Evolutionary conservation across 2,888 invertebrate species (phyloP), one percentile per base, ranked within the genome.

Genomic region (Eugnorisma glareosa): DNA sequence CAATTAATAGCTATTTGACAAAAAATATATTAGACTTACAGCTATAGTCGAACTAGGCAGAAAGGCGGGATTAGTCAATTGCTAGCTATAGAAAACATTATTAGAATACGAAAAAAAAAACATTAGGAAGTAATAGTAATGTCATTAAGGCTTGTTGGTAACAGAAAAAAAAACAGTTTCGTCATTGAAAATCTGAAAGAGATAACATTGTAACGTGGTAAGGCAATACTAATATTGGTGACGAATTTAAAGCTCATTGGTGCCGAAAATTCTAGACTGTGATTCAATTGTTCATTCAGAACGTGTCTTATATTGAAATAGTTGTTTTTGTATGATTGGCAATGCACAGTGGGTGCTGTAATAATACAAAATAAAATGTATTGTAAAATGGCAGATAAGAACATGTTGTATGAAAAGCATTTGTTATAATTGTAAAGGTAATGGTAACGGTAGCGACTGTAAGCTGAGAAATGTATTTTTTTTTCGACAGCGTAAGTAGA

Each of bases 221-320:
- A 91, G 91, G 89, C 89, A 92, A 91, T 91, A 91, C 84, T 91
- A 91, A 90, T 93, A 91, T 89, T 91, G 94, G 94, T 93, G 95
- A 96, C 96, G 96, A 96, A 96, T 96, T 96, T 96, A 96, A 94
- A 94, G 95, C 94, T 96, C 94, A 96, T 95, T 95, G 96, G 96
- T 96, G 96, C 96, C 96, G 96, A 96, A 96, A 94, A 95, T 96
- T 95, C 95, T 96, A 95, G 96, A 96, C 96, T 96, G 96, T 96
- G 96, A 96, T 96, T 94, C 94, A 96, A 96, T 95, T 95, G 96
- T 96, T 96, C 96, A 96, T 95, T 94, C 94, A 92, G 96, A 94
- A 96, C 95, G 96, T 96, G 96, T 96, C 96, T 96, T 96, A 96
- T 96, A 96, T 96, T 96, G 95, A 95, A 96, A 96, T 96, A 96